phyloP scores from a whole-genome alignment of 2,113 vertebrate species.

The Chaenocephalus aceratus region DNA sequence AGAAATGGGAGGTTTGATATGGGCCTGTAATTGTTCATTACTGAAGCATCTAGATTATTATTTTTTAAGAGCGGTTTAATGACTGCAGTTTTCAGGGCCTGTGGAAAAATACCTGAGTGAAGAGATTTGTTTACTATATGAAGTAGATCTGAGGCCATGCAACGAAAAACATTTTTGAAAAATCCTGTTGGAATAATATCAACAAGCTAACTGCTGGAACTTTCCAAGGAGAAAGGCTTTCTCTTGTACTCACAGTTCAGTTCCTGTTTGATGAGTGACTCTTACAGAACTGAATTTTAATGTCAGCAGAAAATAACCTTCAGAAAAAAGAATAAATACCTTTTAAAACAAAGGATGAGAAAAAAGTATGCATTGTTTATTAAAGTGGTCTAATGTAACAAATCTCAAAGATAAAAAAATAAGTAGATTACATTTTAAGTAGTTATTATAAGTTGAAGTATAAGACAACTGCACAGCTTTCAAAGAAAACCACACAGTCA shows the following conservation, averaged over 20 bases:
- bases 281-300: constrained; percentile 16
- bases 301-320: constrained; percentile 14
- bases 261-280: constrained; percentile 53
- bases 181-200: constrained; percentile 5
- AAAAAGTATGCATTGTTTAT: background rate
- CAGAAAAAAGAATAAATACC: background rate
- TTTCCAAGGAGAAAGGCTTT: constrained; percentile 56
- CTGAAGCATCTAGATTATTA: too few relatives aligned
- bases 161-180: too few relatives aligned
- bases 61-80: too few relatives aligned
- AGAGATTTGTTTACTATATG: too few relatives aligned
- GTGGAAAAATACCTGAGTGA: too few relatives aligned
- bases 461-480: constrained; percentile 27
- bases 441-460: background rate
- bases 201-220: constrained; percentile 65
- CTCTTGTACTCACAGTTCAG: constrained; percentile 50
- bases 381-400: background rate
- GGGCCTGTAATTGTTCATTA: too few relatives aligned
- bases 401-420: constrained; percentile 11
- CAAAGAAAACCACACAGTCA: constrained; percentile 18
- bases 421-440: background rate
- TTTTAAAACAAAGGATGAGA: background rate
- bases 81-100: too few relatives aligned
- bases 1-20: too few relatives aligned
- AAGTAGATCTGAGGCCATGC: too few relatives aligned